Conservation (phyloP, 2,797 vertebrate species). For the Cossypha dichroa region DNA sequence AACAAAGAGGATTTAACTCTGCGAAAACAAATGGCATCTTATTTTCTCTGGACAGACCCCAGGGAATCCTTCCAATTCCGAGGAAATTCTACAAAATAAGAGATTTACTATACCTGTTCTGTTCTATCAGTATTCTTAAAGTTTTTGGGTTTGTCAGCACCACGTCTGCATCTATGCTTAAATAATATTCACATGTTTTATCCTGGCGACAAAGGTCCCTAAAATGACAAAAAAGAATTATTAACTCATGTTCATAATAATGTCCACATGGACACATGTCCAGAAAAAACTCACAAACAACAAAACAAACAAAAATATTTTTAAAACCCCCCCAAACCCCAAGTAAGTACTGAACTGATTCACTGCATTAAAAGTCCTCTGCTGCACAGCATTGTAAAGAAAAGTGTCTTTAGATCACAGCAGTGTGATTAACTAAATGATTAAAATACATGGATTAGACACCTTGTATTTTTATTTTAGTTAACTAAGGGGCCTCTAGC, state of each 20-base stretch:
- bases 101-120: slow-evolving; percentile 89
- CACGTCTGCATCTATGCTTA: slow-evolving; percentile 94
- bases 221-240: neutral
- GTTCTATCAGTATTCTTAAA: slow-evolving; percentile 92
- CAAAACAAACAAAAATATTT: neutral
- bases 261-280: rapidly evolving
- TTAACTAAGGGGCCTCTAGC: neutral
- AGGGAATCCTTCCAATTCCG: neutral
- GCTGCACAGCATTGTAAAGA: neutral
- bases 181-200: slow-evolving; percentile 88
- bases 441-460: neutral
- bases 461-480: neutral
- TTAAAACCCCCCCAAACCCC: rapidly evolving
- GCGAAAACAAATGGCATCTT: neutral
- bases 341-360: neutral
- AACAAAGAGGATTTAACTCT: neutral
- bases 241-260: neutral
- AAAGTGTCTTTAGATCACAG: neutral
- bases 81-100: neutral
- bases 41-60: neutral
- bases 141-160: slow-evolving; percentile 92
- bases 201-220: slow-evolving; percentile 94
- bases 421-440: neutral
- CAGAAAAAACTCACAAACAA: neutral
- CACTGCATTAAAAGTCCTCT: neutral